Evolutionary conservation across 2,113 vertebrate genomes (phyloP).

Genomic region (Galeopterus variegatus): DNA sequence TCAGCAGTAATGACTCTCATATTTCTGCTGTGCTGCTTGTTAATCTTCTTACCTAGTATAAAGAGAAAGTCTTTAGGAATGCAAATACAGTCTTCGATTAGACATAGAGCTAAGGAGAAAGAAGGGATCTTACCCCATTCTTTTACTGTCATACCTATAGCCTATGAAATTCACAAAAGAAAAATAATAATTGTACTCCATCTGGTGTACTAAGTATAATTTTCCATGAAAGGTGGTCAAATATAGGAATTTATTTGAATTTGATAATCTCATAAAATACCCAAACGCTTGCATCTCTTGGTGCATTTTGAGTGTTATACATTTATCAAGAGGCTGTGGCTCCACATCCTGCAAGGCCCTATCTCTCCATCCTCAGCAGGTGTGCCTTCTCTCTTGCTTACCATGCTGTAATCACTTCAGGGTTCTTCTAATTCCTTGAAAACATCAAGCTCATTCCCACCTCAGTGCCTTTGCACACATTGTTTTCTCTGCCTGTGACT

Average conservation of each 20-base stretch:
- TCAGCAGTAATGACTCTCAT: slow-evolving; percentile 81
- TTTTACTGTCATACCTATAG: neutral
- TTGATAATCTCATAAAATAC: slow-evolving; percentile 16
- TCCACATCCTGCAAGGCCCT: neutral
- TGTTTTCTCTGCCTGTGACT: neutral
- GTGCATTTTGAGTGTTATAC: neutral
- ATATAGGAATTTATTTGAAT: neutral
- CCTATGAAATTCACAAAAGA: neutral
- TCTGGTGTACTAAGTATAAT: neutral
- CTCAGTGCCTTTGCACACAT: neutral
- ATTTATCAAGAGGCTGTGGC: neutral
- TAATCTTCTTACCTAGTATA: slow-evolving; percentile 65
- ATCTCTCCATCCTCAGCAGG: neutral
- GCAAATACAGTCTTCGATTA: slow-evolving; percentile 51
- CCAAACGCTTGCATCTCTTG: neutral
- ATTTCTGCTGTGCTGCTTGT: slow-evolving; percentile 67
- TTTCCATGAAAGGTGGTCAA: neutral
- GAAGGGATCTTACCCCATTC: neutral
- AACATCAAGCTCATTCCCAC: neutral
- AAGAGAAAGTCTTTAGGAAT: slow-evolving; percentile 68
- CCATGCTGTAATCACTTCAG: neutral
- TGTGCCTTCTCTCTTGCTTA: accelerated
- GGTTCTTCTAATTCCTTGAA: neutral
- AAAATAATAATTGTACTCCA: neutral
- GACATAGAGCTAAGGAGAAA: neutral